phyloP scores from a whole-genome alignment of 2,888 invertebrate genomes.

The Opisthograptis luteolata region DNA sequence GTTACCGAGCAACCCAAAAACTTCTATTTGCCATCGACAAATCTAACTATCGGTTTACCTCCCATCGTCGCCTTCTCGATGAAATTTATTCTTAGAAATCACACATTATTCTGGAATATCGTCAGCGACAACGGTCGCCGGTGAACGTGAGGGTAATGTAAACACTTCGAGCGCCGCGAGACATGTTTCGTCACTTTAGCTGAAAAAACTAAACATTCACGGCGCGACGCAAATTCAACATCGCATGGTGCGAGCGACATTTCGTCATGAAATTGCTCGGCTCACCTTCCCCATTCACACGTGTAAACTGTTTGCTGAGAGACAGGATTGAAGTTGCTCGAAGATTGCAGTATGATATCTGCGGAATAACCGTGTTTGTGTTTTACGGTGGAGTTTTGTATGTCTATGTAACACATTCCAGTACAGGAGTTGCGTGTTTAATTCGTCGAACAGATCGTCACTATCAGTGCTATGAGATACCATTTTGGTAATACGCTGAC shows the following conservation, averaged over 20 bases:
- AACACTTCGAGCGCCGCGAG: slow-evolving; percentile 58
- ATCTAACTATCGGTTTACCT: slow-evolving; percentile 47
- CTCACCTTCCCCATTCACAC: slow-evolving; percentile 53
- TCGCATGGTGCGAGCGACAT: slow-evolving; percentile 37
- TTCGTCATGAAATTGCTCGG: slow-evolving; percentile 57
- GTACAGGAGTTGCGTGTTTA: too few relatives aligned
- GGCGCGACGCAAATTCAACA: slow-evolving; percentile 36
- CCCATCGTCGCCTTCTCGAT: slow-evolving; percentile 22
- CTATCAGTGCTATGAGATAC: too few relatives aligned
- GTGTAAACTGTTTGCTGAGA: slow-evolving; percentile 52
- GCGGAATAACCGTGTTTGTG: slow-evolving; percentile 6
- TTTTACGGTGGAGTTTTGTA: slow-evolving; percentile 6
- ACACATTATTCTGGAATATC: slow-evolving; percentile 61
- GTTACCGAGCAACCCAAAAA: slow-evolving; percentile 4
- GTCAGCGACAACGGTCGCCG: slow-evolving; percentile 38
- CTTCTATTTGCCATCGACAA: slow-evolving; percentile 35
- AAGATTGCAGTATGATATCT: slow-evolving; percentile 22
- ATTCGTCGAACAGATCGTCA: too few relatives aligned
- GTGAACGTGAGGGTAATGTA: slow-evolving; percentile 68
- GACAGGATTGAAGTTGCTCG: slow-evolving; percentile 34
- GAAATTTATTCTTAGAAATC: slow-evolving; percentile 60
- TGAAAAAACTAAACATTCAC: slow-evolving; percentile 26
- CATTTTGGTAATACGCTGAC: too few relatives aligned
- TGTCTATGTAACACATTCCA: too few relatives aligned
- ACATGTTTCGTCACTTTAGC: slow-evolving; percentile 55